Base-by-base conservation (phyloP, 2,888 invertebrate genomes). In the Thymelicus acteon region DNA sequence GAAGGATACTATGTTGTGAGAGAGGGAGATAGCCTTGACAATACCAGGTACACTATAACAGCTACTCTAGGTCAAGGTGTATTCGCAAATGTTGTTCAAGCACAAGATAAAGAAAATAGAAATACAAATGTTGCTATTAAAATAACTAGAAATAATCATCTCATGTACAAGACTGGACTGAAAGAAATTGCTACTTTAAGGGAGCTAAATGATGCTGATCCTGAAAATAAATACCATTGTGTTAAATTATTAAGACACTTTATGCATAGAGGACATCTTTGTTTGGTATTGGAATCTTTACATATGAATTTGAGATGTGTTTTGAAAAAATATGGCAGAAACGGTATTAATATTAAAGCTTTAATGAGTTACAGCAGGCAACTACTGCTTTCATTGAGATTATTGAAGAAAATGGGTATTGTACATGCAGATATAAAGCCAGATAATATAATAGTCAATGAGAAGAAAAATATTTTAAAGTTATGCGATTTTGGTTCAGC, bases 401-500 rank as follows among this genome's bases (percentile, higher is more conserved):
- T 99, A 61, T 94, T 99, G 70, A 98, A 98, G 87, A 98, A 98
- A 89, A 97, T 98, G 77, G 98, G 97, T 78, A 98, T 99, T 78
- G 93, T 99, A 67, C 99, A 99, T 94, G 99, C 99, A 82, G 99
- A 99, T 90, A 98, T 99, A 80, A 99, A 99, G 90, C 99, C 99
- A 12, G 99, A 99, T 88, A 99, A 99, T 89, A 99, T 99, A 90
- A 95, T 99, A 90, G 99, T 99, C 15, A 99, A 98, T 93, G 99
- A 99, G 89, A 98, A 97, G 85, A 99, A 99, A 92, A 95, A 98
- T 85, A 95, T 98, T 71, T 90, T 99, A 80, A 99, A 99, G 91
- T 93, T 99, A 60, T 99, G 99, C 91, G 99, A 99, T 95, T 99
- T 99, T 94, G 99, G 99, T 24, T 99, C 99, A 5, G 99, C 99